Percentiles rank a stretch among this genome's conserved stretches.
Evolutionary conservation across 2,797 vertebrate genomes (phyloP).

Genomic region (Ptychobarbus kaznakovi): DNA sequence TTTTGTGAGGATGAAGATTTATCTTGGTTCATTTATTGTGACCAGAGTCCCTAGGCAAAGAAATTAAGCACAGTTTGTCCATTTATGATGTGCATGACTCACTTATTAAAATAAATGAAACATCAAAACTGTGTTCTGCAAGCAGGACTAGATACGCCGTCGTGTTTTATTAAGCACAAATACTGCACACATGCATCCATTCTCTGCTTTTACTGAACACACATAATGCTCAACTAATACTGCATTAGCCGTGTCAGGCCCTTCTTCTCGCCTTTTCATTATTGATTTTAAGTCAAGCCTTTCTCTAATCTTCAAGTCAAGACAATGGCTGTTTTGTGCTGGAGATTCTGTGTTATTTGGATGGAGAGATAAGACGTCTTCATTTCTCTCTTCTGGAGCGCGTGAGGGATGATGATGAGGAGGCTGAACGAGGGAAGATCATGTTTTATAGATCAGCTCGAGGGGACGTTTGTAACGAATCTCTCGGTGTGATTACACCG

Average conservation of each 20-base stretch:
- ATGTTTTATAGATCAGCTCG: conserved; percentile 35
- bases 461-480: conserved; percentile 38
- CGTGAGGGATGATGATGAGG: not conserved
- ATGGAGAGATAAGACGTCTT: not conserved
- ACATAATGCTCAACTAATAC: not conserved
- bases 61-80: not conserved
- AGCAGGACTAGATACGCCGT: not conserved
- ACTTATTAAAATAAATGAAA: conserved; percentile 17
- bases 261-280: not conserved
- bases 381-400: not conserved
- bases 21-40: not conserved
- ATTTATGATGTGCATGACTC: conserved; percentile 26
- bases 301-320: not conserved
- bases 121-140: not conserved
- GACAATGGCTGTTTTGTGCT: not conserved
- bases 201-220: not conserved
- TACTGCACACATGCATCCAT: not conserved
- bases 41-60: not conserved
- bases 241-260: not conserved
- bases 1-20: not conserved
- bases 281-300: not conserved
- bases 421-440: not conserved
- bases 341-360: conserved; percentile 10
- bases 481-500: not conserved
- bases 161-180: not conserved